Conservation (phyloP, 1,140 invertebrate species). For the Adoxophyes honmai region DNA sequence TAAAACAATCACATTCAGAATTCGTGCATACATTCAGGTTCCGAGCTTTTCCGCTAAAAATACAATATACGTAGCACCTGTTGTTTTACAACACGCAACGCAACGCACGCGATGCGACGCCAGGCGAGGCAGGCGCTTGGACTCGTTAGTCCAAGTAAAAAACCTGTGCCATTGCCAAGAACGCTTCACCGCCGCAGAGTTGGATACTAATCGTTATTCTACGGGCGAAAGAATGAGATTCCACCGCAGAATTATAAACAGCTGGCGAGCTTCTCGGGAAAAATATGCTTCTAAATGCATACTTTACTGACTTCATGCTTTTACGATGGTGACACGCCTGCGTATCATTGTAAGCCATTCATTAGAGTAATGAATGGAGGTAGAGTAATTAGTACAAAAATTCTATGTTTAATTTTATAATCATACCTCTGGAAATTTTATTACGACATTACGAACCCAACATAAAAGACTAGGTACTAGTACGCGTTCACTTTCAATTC, state of each 20-base stretch:
- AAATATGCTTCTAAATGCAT: background rate
- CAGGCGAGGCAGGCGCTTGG: background rate
- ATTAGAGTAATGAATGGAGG: too few relatives aligned
- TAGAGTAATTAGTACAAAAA: too few relatives aligned
- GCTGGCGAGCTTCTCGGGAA: background rate
- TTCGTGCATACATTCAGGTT: background rate
- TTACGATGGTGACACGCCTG: too few relatives aligned
- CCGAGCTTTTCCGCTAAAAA: conserved; percentile 1
- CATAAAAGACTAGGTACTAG: too few relatives aligned
- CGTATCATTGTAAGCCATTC: too few relatives aligned
- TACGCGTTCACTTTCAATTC: too few relatives aligned
- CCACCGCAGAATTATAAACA: conserved; percentile 1
- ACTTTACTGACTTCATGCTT: too few relatives aligned
- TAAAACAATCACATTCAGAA: too few relatives aligned
- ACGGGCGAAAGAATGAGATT: background rate
- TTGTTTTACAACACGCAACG: conserved; percentile 5
- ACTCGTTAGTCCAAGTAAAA: background rate
- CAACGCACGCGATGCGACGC: background rate
- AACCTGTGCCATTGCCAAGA: conserved; percentile 1
- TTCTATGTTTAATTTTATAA: too few relatives aligned
- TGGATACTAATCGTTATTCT: conserved; percentile 4
- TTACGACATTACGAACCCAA: too few relatives aligned
- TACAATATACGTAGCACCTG: background rate
- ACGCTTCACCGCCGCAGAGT: background rate
- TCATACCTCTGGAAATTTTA: too few relatives aligned